phyloP scores from a whole-genome alignment of 2,797 vertebrate genomes.

The Sebastiscus albofasciatus region DNA sequence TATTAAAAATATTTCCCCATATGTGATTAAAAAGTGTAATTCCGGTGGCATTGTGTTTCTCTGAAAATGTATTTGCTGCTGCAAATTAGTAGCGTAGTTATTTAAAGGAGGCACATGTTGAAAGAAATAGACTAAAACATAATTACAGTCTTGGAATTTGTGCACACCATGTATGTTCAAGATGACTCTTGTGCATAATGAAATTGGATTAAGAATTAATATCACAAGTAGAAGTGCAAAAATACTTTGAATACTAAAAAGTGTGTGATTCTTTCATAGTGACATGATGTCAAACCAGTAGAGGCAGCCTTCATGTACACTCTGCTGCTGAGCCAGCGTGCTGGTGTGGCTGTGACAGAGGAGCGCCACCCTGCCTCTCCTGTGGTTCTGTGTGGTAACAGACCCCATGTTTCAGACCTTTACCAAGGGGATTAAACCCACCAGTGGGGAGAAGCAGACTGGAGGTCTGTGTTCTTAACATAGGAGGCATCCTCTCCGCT shows the following conservation, averaged over 20 bases:
- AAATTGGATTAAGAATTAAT: neutral
- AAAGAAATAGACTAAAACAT: neutral
- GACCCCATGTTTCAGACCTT: constrained; percentile 55
- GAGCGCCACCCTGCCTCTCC: constrained; percentile 46
- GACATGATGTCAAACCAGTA: neutral
- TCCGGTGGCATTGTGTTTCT: neutral
- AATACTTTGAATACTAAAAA: neutral
- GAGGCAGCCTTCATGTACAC: neutral
- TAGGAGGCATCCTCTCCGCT: constrained; percentile 57
- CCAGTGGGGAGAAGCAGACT: constrained; percentile 59
- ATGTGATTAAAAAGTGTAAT: neutral
- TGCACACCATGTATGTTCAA: neutral
- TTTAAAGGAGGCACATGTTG: neutral
- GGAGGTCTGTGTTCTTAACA: constrained; percentile 59
- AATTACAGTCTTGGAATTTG: neutral
- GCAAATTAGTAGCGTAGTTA: neutral
- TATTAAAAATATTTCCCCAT: neutral
- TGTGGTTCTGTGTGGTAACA: constrained; percentile 65
- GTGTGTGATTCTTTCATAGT: neutral
- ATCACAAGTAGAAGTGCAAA: neutral
- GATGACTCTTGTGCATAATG: neutral
- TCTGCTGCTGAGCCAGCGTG: constrained; percentile 39
- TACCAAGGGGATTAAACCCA: constrained; percentile 67
- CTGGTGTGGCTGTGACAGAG: constrained; percentile 38
- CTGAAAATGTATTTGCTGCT: neutral